Percentiles rank a stretch among this genome's conserved stretches.
Evolutionary conservation across 2,888 invertebrate genomes (phyloP).

Genomic region (Ochropacha duplaris): DNA sequence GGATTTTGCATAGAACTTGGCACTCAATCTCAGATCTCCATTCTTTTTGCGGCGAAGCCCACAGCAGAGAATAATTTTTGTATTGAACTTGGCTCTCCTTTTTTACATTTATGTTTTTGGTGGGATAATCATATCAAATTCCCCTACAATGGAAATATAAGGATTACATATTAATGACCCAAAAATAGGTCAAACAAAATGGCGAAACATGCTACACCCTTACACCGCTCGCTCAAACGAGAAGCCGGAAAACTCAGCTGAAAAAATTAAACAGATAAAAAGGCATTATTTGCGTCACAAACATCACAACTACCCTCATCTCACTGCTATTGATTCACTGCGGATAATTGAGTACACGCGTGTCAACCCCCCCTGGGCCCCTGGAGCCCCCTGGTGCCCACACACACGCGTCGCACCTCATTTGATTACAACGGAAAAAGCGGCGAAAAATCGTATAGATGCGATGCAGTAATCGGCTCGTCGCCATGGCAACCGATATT

Average conservation of each 20-base stretch:
- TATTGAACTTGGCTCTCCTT: no score
- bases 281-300: slow-evolving; percentile 65
- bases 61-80: no score
- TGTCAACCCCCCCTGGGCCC: slow-evolving; percentile 53
- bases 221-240: slow-evolving; percentile 1
- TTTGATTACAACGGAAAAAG: slow-evolving; percentile 83
- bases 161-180: neutral
- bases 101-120: no score
- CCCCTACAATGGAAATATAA: slow-evolving; percentile 4
- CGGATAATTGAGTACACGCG: slow-evolving; percentile 83
- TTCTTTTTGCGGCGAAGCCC: no score
- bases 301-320: slow-evolving; percentile 80
- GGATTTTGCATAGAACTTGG: no score
- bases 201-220: neutral
- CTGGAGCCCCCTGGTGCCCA: slow-evolving; percentile 31
- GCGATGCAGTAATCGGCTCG: slow-evolving; percentile 78
- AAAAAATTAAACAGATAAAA: slow-evolving; percentile 65
- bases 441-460: slow-evolving; percentile 81
- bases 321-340: slow-evolving; percentile 82
- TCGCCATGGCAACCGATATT: slow-evolving; percentile 78
- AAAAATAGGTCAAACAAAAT: slow-evolving; percentile 11
- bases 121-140: no score
- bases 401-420: slow-evolving; percentile 77
- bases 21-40: no score
- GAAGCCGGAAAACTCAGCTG: slow-evolving; percentile 12